Evolutionary conservation across 1,140 invertebrate genomes (phyloP), one percentile per base, ranked within the genome.

Genomic region (Micrasema longulum): DNA sequence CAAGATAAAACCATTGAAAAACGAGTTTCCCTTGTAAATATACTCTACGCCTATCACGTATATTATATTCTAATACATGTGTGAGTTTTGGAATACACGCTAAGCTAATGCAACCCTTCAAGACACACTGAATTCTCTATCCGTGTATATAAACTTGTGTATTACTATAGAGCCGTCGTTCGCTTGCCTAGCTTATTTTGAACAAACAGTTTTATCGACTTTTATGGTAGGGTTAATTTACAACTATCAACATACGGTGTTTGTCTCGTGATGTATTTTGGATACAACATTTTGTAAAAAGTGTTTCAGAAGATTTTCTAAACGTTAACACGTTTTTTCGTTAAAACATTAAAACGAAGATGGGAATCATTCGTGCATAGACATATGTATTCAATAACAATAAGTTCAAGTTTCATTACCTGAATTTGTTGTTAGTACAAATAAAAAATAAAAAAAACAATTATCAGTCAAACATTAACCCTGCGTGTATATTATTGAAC

Each of bases 1-100:
- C 70, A 70, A 75, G 74, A 75, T 75, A 75, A 75, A 75, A 72
- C 74, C 74, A 72, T 72, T 75, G 70, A 75, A 75, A 75, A 75
- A 75, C 74, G 74, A 75, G 70, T 72, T 72, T 75, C 60, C 74
- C 62, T 66, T 69, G 69, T 67, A 75, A 75, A 75, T 75, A 75
- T 75, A 75, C 69, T 72, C 73, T 60, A n/a, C 68, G 69, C 69
- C 73, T 72, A 75, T 72, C 64, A 47, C 73, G 63, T 75, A 75
- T 75, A 75, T 71, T 75, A 75, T 75, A 75, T 75, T 64, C 35
- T 38, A 60, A 60, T 60, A 60, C 35, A 41, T 60, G 55, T 60
- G 35, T 60, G 55, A 41, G 18, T 52, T 31, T 31, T 53, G 22
- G 50, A 23, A 23, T 53, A 53, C 50, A 53, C 26, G 47, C 7